These are phyloP conservation scores for Xenopus laevis DNA, from an alignment of 2,113 vertebrate genomes.

Conservation along the genomic window DNA sequence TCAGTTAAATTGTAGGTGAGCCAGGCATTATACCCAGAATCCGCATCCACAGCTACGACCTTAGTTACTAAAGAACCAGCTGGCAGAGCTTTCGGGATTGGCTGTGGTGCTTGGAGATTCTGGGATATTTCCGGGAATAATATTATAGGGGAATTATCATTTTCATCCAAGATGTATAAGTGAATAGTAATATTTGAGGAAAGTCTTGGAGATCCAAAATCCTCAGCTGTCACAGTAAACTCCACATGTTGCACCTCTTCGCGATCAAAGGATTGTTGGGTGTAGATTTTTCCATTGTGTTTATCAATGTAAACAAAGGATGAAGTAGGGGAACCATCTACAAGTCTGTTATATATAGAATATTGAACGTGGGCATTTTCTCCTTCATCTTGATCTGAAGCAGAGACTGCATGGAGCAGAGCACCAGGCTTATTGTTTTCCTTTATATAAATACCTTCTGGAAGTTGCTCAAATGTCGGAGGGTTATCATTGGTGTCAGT, in stretches of 20 bases:
- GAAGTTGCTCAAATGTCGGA: constrained; percentile 65
- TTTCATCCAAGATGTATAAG: constrained; percentile 38
- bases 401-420: constrained; percentile 69
- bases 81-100: constrained; percentile 54
- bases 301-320: constrained; percentile 79
- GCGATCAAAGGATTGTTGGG: constrained; percentile 52
- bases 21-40: constrained; percentile 58
- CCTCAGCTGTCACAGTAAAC: constrained; percentile 26
- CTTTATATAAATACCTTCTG: constrained; percentile 67
- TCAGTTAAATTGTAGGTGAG: constrained; percentile 53
- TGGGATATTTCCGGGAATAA: constrained; percentile 47
- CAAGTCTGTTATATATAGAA: constrained; percentile 66
- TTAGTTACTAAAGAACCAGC: constrained; percentile 59
- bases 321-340: constrained; percentile 58
- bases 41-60: constrained; percentile 56
- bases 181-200: constrained; percentile 15
- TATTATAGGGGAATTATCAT: constrained; percentile 42
- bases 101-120: constrained; percentile 57
- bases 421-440: constrained; percentile 79
- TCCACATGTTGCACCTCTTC: constrained; percentile 31
- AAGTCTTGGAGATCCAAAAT: constrained; percentile 26
- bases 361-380: constrained; percentile 77
- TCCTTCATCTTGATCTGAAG: constrained; percentile 70
- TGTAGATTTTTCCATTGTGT: constrained; percentile 74
- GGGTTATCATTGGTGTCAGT: constrained; percentile 78